A percentile compares a stretch with the other conserved stretches of the same genome.
Conservation (phyloP, 2,797 vertebrate species). For the Tachyglossus aculeatus region DNA sequence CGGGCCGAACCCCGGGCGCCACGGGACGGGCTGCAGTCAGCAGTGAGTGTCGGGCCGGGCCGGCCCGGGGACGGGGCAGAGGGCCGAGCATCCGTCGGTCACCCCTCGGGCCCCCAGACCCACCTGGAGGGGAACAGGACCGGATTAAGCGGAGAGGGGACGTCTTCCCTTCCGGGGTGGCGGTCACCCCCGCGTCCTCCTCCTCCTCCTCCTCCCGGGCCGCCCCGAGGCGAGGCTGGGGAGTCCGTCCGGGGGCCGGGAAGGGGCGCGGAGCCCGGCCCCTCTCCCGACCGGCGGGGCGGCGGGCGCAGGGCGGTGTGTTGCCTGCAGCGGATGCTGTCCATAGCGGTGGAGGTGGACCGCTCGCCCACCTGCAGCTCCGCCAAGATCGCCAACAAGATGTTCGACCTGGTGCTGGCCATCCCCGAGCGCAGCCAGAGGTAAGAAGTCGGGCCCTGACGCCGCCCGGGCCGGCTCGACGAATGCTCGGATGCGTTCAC, state of each 20-base stretch:
- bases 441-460: too few species aligned
- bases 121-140: too few species aligned
- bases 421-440: constrained; percentile 77
- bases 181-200: too few species aligned
- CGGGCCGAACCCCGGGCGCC: constrained; percentile 3
- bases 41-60: constrained; percentile 47
- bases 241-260: rapidly evolving
- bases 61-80: constrained; percentile 74
- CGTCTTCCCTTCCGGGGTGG: too few species aligned
- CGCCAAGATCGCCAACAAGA: constrained; percentile 84
- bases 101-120: too few species aligned
- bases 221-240: not conserved
- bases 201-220: too few species aligned
- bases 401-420: constrained; percentile 81
- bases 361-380: constrained; percentile 83
- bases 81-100: too few species aligned
- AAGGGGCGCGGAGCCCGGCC: not conserved
- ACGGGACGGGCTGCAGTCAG: constrained; percentile 27
- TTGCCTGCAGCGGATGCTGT: constrained; percentile 89
- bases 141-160: too few species aligned
- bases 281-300: not conserved
- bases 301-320: constrained; percentile 74
- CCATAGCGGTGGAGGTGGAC: constrained; percentile 90
- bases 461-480: too few species aligned
- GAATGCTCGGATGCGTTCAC: too few species aligned